Conservation (phyloP, 2,113 vertebrate species). For the Ondatra zibethicus region DNA sequence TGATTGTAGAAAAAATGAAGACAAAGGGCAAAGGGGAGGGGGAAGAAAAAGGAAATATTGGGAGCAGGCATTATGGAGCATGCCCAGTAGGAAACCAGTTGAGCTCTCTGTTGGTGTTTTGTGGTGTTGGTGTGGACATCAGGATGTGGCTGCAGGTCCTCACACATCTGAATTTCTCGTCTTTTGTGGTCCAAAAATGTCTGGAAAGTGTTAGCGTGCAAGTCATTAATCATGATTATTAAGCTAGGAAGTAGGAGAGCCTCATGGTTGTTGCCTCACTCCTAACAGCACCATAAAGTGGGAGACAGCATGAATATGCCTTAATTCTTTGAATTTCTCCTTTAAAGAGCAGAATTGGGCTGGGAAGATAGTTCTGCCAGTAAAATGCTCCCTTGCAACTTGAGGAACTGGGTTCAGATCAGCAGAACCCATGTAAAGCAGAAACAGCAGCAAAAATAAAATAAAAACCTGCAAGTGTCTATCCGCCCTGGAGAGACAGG, state of each 20-base stretch:
- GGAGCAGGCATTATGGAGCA: not conserved
- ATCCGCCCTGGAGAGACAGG: not conserved
- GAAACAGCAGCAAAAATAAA: not conserved
- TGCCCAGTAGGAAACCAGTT: constrained; percentile 10
- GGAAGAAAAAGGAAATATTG: not conserved
- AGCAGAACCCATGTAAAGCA: not conserved
- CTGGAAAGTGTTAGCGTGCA: not conserved
- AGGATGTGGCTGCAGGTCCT: not conserved
- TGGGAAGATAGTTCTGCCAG: not conserved
- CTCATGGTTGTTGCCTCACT: constrained; percentile 15
- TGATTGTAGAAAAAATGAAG: constrained; percentile 16
- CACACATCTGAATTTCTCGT: constrained; percentile 13
- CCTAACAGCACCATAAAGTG: not conserved
- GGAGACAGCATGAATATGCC: not conserved
- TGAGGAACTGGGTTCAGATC: not conserved
- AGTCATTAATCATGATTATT: constrained; percentile 55
- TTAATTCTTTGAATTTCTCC: not conserved
- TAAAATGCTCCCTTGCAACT: not conserved
- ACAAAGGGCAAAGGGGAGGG: not conserved
- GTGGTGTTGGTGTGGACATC: not conserved
- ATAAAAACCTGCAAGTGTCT: not conserved
- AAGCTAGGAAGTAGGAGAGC: not conserved
- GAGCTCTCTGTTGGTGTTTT: not conserved
- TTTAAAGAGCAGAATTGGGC: not conserved
- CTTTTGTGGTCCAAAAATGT: constrained; percentile 34